These are phyloP conservation scores for Fragum fragum DNA, from an alignment of 2,888 invertebrate genomes.

Conservation along the genomic window DNA sequence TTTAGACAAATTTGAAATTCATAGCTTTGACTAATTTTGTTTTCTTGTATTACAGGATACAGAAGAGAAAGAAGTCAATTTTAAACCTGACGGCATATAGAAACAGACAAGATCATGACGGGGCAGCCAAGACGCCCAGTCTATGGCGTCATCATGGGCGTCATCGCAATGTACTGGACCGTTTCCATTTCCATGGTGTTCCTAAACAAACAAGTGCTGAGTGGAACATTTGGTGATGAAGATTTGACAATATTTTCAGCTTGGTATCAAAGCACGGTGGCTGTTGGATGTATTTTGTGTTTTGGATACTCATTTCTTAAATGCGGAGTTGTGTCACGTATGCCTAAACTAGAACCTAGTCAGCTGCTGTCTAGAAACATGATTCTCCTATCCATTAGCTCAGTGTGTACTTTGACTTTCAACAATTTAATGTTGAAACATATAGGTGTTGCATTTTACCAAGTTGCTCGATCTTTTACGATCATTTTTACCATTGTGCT, in stretches of 20 bases:
- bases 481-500: constrained; percentile 85
- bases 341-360: constrained; percentile 69
- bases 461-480: constrained; percentile 86
- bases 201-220: constrained; percentile 93
- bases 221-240: constrained; percentile 68
- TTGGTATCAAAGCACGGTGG: constrained; percentile 84
- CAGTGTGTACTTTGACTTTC: constrained; percentile 83
- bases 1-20: no score
- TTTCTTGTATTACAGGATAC: no score
- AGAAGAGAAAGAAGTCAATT: background rate
- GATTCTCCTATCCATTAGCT: constrained; percentile 80
- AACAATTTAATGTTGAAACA: constrained; percentile 86
- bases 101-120: background rate
- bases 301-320: constrained; percentile 42
- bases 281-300: constrained; percentile 74
- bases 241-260: constrained; percentile 85
- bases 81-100: background rate
- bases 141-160: constrained; percentile 66
- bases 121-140: constrained; percentile 28
- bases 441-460: constrained; percentile 86
- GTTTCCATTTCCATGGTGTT: constrained; percentile 98
- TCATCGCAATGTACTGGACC: constrained; percentile 89
- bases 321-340: constrained; percentile 29
- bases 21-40: no score
- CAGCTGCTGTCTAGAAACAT: constrained; percentile 73